Base-by-base conservation (phyloP, 2,888 invertebrate genomes). In the Trachelus tabidus region DNA sequence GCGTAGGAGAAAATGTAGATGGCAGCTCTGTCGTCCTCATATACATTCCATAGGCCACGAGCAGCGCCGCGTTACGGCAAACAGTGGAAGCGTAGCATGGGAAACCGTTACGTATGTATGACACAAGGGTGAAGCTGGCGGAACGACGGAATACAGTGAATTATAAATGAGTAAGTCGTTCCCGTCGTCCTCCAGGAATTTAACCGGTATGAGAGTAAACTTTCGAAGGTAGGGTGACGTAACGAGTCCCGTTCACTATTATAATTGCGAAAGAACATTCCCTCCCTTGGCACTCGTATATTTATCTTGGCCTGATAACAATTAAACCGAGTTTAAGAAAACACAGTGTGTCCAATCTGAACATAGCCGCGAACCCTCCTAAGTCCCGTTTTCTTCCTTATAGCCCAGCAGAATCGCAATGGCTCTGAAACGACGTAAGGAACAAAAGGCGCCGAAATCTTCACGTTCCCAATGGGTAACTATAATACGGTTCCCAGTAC, bases 131-230 rank as follows among this genome's bases (percentile, higher is more conserved):
- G 56, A 56, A 56, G 2, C 56, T 56, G 56, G 23, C 56, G 56
- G 56, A 56, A 56, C 56, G 56, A 1, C n/a, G 79, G 75, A 76
- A 79, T 74, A 76, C 68, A 71, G 75, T 83, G 79, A 84, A 84
- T 80, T 82, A 84, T 79, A 79, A 80, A 82, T 68, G 80, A 80
- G 77, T n/a, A 15, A 23, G 76, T 23, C 56, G 23, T 56, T 56
- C 9, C 56, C 56, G 9, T 9, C 56, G 15, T 56, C 56, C 9
- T 56, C 23, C 56, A 23, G 56, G 56, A 56, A 56, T 56, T 56
- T 23, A 56, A 2, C 56, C 56, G 56, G 56, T 9, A 56, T 9
- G 56, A 56, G 56, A 56, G 23, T 23, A 56, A 56, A 56, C 56
- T 23, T 23, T 9, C 6, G 2, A 56, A 56, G 23, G 56, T 6